phyloP scores from a whole-genome alignment of 1,140 invertebrate species.

The Camponotus pennsylvanicus region DNA sequence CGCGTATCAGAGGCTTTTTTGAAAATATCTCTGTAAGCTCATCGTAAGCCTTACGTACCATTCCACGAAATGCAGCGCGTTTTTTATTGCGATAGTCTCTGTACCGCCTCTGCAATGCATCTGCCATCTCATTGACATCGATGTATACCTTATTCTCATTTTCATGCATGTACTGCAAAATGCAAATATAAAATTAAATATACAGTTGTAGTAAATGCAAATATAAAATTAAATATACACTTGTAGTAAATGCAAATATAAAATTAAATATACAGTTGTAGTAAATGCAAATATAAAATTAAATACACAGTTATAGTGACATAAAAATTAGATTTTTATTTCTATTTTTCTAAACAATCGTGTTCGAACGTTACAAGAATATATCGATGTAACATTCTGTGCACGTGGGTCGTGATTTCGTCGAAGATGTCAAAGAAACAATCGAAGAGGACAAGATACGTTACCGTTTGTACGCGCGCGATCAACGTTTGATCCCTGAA shows the following conservation, averaged over 20 bases:
- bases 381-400: background rate
- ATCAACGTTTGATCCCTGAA: slow-evolving; percentile 69
- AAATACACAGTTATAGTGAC: background rate
- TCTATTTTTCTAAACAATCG: background rate
- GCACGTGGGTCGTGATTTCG: background rate
- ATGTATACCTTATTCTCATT: slow-evolving; percentile 91
- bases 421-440: background rate
- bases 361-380: background rate
- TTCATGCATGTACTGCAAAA: slow-evolving; percentile 89
- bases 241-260: background rate
- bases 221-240: too few relatives aligned
- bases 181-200: background rate
- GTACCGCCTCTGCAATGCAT: slow-evolving; percentile 90
- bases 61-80: slow-evolving; percentile 88
- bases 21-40: slow-evolving; percentile 84
- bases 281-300: background rate
- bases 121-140: slow-evolving; percentile 91
- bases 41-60: slow-evolving; percentile 88
- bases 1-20: slow-evolving; percentile 71
- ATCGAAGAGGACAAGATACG: background rate
- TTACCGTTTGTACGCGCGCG: slow-evolving; percentile 71
- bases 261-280: too few relatives aligned
- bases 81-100: slow-evolving; percentile 91
- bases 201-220: too few relatives aligned
- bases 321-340: background rate